Evolutionary conservation across 2,888 invertebrate genomes (phyloP).

Genomic region (Ophion costatus): DNA sequence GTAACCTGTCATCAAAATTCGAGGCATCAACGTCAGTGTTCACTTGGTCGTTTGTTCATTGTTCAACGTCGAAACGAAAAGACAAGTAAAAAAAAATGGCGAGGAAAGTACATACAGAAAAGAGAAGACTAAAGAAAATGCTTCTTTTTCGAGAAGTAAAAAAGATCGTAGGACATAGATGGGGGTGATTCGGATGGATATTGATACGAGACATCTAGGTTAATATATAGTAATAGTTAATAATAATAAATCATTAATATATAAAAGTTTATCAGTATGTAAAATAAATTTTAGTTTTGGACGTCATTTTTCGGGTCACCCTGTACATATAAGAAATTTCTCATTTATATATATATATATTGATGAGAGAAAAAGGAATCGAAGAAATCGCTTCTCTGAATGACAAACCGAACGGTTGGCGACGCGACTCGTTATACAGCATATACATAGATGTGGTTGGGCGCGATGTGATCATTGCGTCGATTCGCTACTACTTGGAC

Average conservation of each 20-base stretch:
- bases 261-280: too few relatives aligned
- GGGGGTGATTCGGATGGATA: too few relatives aligned
- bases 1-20: too few relatives aligned
- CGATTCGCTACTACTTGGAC: constrained; percentile 58
- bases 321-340: neutral
- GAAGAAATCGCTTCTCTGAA: constrained; percentile 73
- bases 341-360: constrained; percentile 30
- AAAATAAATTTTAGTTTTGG: too few relatives aligned
- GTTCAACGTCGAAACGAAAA: neutral
- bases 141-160: too few relatives aligned
- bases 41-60: too few relatives aligned
- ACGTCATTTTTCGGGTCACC: neutral
- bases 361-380: constrained; percentile 62
- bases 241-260: too few relatives aligned
- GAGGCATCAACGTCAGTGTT: too few relatives aligned
- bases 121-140: too few relatives aligned
- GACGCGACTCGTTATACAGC: constrained; percentile 4
- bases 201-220: too few relatives aligned
- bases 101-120: neutral
- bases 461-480: constrained; percentile 32
- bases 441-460: constrained; percentile 24
- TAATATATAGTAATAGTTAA: too few relatives aligned
- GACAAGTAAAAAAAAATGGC: neutral
- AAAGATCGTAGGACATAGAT: too few relatives aligned
- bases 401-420: constrained; percentile 71